Conservation (phyloP, 2,888 invertebrate species). For the Argynnis bischoffii region DNA sequence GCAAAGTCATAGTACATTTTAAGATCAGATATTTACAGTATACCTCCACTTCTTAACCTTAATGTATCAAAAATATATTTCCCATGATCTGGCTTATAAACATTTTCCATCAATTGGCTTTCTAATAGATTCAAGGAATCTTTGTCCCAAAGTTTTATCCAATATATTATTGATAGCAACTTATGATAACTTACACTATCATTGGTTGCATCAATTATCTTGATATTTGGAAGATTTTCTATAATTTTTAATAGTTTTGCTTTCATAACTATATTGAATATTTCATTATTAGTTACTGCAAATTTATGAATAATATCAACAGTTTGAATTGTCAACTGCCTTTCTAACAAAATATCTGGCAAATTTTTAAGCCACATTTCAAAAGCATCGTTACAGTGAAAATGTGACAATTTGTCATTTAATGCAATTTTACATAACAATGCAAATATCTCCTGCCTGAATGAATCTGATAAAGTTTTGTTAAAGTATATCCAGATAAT, state of each 20-base stretch:
- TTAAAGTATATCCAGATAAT: conserved; percentile 67
- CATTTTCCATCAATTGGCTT: conserved; percentile 61
- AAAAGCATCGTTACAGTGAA: conserved; percentile 68
- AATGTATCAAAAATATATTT: conserved; percentile 71
- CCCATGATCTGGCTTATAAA: conserved; percentile 61
- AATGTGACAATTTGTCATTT: conserved; percentile 64
- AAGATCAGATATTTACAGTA: conserved; percentile 37
- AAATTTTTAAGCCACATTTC: conserved; percentile 78
- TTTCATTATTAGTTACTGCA: conserved; percentile 77
- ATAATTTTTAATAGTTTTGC: conserved; percentile 72
- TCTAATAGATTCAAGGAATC: conserved; percentile 69
- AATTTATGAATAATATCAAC: conserved; percentile 82
- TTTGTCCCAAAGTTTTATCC: conserved; percentile 72
- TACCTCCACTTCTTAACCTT: conserved; percentile 58
- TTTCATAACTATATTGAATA: conserved; percentile 75
- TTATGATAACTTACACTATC: conserved; percentile 72
- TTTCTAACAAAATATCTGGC: conserved; percentile 80
- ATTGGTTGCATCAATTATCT: conserved; percentile 62
- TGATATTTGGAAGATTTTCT: conserved; percentile 65
- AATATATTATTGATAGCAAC: conserved; percentile 80
- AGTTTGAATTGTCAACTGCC: conserved; percentile 72
- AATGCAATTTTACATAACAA: conserved; percentile 72
- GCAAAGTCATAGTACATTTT: no score
- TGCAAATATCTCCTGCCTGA: conserved; percentile 67
- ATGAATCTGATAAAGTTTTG: conserved; percentile 50